phyloP scores from a whole-genome alignment of 2,797 vertebrate genomes.

The Macropus fuliginosus region DNA sequence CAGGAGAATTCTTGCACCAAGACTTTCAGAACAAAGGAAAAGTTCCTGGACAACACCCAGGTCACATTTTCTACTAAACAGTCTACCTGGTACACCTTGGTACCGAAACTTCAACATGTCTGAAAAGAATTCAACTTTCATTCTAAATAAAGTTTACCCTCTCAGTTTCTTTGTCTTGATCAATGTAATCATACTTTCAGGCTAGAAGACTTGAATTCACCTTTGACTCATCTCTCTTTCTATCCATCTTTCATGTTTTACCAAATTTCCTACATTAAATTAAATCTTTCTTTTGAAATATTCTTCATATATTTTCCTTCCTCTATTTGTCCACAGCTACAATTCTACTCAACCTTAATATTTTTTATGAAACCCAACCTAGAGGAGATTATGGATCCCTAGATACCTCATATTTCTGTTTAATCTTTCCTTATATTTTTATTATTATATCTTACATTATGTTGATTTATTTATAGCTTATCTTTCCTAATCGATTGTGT shows the following conservation, averaged over 20 bases:
- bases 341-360: not conserved
- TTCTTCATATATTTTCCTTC: not conserved
- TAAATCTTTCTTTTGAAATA: not conserved
- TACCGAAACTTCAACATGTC: not conserved
- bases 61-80: not conserved
- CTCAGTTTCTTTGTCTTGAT: not conserved
- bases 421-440: not conserved
- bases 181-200: not conserved
- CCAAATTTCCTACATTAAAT: not conserved
- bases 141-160: not conserved
- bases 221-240: not conserved
- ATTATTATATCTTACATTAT: not conserved
- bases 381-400: not conserved
- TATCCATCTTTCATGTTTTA: not conserved
- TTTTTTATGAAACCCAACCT: not conserved
- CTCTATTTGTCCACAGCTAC: not conserved
- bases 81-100: not conserved
- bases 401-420: not conserved
- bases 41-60: not conserved
- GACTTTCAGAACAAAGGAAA: not conserved
- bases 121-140: not conserved
- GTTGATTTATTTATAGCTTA: not conserved
- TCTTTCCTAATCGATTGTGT: not conserved
- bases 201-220: not conserved
- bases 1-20: not conserved